Evolutionary conservation across 1,140 invertebrate species (phyloP).

Genomic region (Lutraria rhynchaena): DNA sequence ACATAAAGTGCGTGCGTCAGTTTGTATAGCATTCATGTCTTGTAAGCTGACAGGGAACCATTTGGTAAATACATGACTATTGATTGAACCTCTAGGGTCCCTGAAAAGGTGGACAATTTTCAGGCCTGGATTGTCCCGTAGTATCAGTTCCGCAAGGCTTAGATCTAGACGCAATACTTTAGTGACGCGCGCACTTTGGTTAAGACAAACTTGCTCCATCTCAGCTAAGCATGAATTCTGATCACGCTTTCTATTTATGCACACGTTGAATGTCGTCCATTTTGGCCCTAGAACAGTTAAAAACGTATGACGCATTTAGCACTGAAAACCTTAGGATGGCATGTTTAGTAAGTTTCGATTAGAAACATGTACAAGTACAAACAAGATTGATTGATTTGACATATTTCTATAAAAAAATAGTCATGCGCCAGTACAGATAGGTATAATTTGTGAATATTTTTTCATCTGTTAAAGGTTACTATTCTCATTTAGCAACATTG

Average conservation of each 20-base stretch:
- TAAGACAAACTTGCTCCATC: neutral
- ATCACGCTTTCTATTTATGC: neutral
- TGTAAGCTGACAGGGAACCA: neutral
- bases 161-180: slow-evolving; percentile 31
- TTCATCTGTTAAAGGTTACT: no score
- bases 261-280: neutral
- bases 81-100: slow-evolving; percentile 9
- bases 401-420: no score
- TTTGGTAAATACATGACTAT: slow-evolving; percentile 4
- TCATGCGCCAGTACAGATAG: no score
- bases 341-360: no score
- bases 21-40: no score
- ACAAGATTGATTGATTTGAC: no score
- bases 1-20: no score
- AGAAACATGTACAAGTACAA: no score
- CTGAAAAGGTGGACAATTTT: slow-evolving; percentile 35
- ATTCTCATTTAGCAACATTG: no score
- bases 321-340: no score
- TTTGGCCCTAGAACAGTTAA: neutral
- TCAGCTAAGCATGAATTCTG: neutral
- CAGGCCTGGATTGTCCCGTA: slow-evolving; percentile 5
- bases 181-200: neutral
- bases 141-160: neutral
- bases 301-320: no score
- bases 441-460: no score